Evolutionary conservation across 1,140 invertebrate genomes (phyloP).

Genomic region (Amphibalanus amphitrite): DNA sequence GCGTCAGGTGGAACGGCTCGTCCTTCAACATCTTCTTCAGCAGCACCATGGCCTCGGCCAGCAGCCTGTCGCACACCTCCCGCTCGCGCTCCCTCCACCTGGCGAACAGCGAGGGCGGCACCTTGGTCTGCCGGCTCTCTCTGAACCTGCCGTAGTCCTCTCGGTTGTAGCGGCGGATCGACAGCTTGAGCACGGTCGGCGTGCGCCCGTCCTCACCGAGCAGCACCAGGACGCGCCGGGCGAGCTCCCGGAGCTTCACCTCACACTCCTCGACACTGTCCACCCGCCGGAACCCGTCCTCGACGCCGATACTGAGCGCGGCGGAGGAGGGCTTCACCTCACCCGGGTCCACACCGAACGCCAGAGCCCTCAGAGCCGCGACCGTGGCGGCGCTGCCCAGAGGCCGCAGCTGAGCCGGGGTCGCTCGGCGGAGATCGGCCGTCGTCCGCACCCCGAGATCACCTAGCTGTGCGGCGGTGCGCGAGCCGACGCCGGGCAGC

Average conservation of each 20-base stretch:
- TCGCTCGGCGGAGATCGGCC: slow-evolving; percentile 41
- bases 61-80: slow-evolving; percentile 35
- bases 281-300: slow-evolving; percentile 51
- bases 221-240: slow-evolving; percentile 46
- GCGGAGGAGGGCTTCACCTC: slow-evolving; percentile 47
- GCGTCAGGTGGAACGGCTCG: slow-evolving; percentile 55
- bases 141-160: slow-evolving; percentile 39
- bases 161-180: slow-evolving; percentile 45
- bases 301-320: slow-evolving; percentile 49
- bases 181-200: slow-evolving; percentile 49
- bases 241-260: slow-evolving; percentile 41
- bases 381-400: slow-evolving; percentile 48
- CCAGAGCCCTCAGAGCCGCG: slow-evolving; percentile 43
- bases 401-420: slow-evolving; percentile 35
- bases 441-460: slow-evolving; percentile 43
- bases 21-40: slow-evolving; percentile 52
- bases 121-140: slow-evolving; percentile 49
- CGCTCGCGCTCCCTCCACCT: slow-evolving; percentile 27
- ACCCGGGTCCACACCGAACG: slow-evolving; percentile 47
- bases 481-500: slow-evolving; percentile 53
- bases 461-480: slow-evolving; percentile 40
- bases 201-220: slow-evolving; percentile 54
- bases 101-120: slow-evolving; percentile 28
- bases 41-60: slow-evolving; percentile 49
- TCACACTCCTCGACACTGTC: slow-evolving; percentile 48